A percentile compares a stretch with the other conserved stretches of the same genome.
These are phyloP conservation scores for Actias luna DNA, from an alignment of 2,888 invertebrate genomes.

Conservation along the genomic window DNA sequence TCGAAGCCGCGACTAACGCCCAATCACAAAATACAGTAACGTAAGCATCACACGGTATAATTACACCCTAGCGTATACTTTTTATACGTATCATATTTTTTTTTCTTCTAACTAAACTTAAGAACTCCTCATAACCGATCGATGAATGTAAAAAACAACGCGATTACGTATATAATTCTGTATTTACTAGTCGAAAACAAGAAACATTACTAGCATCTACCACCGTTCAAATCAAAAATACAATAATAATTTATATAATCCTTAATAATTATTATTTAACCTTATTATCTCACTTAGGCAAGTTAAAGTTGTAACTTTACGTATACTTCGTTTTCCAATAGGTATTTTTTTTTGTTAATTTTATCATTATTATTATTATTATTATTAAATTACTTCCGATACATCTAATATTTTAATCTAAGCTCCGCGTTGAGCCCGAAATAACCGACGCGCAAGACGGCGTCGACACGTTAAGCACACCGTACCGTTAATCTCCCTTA, in stretches of 20 bases:
- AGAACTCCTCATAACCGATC: constrained; percentile 51
- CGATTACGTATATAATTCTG: constrained; percentile 69
- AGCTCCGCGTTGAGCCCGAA: constrained; percentile 69
- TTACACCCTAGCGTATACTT: constrained; percentile 80
- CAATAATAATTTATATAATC: constrained; percentile 64
- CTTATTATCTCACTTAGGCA: constrained; percentile 82
- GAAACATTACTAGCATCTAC: constrained; percentile 74
- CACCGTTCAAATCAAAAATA: constrained; percentile 68
- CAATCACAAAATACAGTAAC: constrained; percentile 18
- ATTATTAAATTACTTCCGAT: too few relatives aligned
- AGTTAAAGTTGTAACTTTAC: constrained; percentile 81
- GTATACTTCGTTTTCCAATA: constrained; percentile 81
- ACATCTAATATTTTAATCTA: constrained; percentile 46
- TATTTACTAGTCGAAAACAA: constrained; percentile 74
- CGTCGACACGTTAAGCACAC: constrained; percentile 21
- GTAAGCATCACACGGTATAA: constrained; percentile 48
- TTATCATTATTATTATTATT: constrained; percentile 23
- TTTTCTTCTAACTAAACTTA: constrained; percentile 65
- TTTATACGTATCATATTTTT: constrained; percentile 74
- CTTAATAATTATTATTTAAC: constrained; percentile 71
- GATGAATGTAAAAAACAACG: constrained; percentile 55
- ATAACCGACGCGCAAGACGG: constrained; percentile 34
- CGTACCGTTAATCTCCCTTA: background rate
- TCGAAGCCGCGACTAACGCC: constrained; percentile 23
- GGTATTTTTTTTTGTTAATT: constrained; percentile 62